Base-by-base conservation (phyloP, 2,888 invertebrate species). In the Leptopilina syphax region DNA sequence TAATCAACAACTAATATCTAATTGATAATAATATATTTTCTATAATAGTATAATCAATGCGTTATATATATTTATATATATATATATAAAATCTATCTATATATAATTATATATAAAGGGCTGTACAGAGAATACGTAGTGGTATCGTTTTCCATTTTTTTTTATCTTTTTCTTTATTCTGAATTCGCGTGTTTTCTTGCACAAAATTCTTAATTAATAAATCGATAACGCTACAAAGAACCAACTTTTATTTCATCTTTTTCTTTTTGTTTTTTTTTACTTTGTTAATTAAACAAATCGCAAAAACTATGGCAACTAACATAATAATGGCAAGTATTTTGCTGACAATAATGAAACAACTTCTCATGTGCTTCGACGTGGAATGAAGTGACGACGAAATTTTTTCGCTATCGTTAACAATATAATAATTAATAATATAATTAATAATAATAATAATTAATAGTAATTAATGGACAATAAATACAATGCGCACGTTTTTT, bases 91-190 rank as follows among this genome's bases (percentile, higher is more conserved):
- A 27, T 73, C 73, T 73, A 80, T 82, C 79, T 82, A 73, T 73
- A 80, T 76, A 82, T 83, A 81, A 83, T 78, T 86, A 85, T 87
- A 83, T 89, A 88, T 87, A 87, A 87, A 86, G 86, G 84, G 89
- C 88, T 91, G 83, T 90, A 91, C 91, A 91, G 88, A 91, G 88
- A 90, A 90, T 90, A 90, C 88, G 88, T 90, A 88, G 87, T 89
- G 88, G 89, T 89, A 90, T 89, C 86, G 87, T 86, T 85, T 85
- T 88, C 84, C 79, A 34, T 34, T 34, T 34, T 34, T 34, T 27
- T 34, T 34, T 81, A 18, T 84, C 67, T 50, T 50, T 85, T 88
- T 84, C 80, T 81, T 84, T 73, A 73, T 84, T 79, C 85, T 77
- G 84, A 85, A 83, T 84, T 85, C 79, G 78, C 79, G 77, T 82